phyloP scores from a whole-genome alignment of 2,888 invertebrate species.

The Atethmia centrago region DNA sequence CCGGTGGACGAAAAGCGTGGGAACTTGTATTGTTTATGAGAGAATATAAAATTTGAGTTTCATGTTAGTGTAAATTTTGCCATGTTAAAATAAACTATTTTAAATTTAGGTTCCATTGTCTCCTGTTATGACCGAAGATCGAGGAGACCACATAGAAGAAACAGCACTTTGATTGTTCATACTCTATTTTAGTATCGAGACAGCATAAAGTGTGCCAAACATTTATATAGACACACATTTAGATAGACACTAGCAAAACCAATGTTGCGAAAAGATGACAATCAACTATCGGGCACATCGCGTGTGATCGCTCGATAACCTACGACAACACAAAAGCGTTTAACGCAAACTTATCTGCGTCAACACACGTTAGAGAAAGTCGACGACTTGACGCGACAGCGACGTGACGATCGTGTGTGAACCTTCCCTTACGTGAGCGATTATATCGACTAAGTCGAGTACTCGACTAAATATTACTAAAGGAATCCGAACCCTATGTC shows the following conservation, averaged over 20 bases:
- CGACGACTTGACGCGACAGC: slow-evolving; percentile 60
- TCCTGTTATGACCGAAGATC: not conserved
- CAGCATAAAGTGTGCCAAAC: not conserved
- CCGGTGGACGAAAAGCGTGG: slow-evolving; percentile 56
- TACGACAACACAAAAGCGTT: slow-evolving; percentile 76
- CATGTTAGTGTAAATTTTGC: not conserved
- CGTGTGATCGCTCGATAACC: slow-evolving; percentile 74
- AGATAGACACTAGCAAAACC: slow-evolving; percentile 21
- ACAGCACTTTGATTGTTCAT: not conserved
- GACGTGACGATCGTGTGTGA: slow-evolving; percentile 82
- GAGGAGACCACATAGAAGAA: not conserved
- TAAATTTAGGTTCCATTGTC: not conserved
- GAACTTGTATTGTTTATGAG: slow-evolving; percentile 44
- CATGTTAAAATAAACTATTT: not conserved
- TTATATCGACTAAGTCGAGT: slow-evolving; percentile 78
- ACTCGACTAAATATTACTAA: slow-evolving; percentile 60
- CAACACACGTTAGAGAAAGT: slow-evolving; percentile 80
- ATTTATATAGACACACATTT: not conserved
- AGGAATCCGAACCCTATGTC: slow-evolving; percentile 51
- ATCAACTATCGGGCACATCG: slow-evolving; percentile 59
- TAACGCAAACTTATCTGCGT: slow-evolving; percentile 69
- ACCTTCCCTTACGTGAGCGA: slow-evolving; percentile 81
- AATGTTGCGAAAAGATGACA: slow-evolving; percentile 57
- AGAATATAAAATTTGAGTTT: not conserved
- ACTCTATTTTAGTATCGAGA: not conserved